These are phyloP conservation scores for Melitaea cinxia DNA, from an alignment of 1,140 invertebrate species.

Conservation along the genomic window DNA sequence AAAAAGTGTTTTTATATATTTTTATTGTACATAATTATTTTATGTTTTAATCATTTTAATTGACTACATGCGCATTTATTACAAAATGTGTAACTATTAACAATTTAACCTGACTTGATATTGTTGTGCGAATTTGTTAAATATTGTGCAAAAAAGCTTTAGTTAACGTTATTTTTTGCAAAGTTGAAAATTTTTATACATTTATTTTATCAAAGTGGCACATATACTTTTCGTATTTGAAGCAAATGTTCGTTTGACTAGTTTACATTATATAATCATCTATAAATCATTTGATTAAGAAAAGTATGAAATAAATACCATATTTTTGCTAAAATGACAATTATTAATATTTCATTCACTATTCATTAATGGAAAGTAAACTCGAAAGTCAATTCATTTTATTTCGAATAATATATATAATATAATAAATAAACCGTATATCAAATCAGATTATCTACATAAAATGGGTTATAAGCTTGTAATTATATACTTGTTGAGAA, in stretches of 20 bases:
- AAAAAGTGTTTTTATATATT: neutral
- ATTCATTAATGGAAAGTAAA: too few species aligned
- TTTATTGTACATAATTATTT: too few species aligned
- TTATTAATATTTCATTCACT: neutral
- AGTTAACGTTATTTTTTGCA: too few species aligned
- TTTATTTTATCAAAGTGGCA: neutral
- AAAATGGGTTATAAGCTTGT: neutral
- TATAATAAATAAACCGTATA: neutral
- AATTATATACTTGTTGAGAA: neutral
- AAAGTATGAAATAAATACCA: neutral
- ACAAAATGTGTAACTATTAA: too few species aligned
- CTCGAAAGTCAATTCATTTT: too few species aligned
- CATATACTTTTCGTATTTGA: neutral
- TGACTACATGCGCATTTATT: too few species aligned
- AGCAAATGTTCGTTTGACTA: neutral
- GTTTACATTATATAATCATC: neutral
- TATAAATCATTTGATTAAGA: neutral
- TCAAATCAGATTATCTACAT: neutral
- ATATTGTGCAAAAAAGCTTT: too few species aligned
- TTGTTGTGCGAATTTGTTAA: conserved; percentile 2
- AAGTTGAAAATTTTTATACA: too few species aligned
- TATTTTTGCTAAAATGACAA: neutral
- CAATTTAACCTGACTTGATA: too few species aligned
- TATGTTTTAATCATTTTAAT: too few species aligned
- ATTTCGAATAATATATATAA: too few species aligned